Evolutionary conservation across 2,797 vertebrate genomes (phyloP).

Genomic region (Danio aesculapii): DNA sequence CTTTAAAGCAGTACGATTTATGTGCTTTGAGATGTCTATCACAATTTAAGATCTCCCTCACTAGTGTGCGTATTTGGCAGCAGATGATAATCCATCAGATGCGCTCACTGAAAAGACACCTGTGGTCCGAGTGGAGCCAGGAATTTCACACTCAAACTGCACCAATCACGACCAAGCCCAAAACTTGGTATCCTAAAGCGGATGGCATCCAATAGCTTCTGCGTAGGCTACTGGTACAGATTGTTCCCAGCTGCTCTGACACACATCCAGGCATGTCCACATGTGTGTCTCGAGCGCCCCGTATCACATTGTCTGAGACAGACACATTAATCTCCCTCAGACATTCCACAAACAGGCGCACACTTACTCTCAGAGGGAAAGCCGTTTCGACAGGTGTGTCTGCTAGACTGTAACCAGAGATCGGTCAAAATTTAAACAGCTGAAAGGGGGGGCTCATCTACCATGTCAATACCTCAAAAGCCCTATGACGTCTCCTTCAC

Average conservation of each 20-base stretch:
- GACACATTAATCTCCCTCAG: slow-evolving; percentile 28
- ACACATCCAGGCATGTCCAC: slow-evolving; percentile 25
- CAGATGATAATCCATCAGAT: slow-evolving; percentile 69
- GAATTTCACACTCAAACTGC: slow-evolving; percentile 43
- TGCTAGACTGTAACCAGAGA: slow-evolving; percentile 73
- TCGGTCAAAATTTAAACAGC: slow-evolving; percentile 66
- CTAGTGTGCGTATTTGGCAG: slow-evolving; percentile 62
- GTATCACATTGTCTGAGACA: slow-evolving; percentile 39
- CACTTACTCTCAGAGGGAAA: slow-evolving; percentile 18
- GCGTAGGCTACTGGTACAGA: neutral
- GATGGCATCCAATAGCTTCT: slow-evolving; percentile 3
- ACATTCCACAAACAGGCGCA: slow-evolving; percentile 30
- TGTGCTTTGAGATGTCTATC: slow-evolving; percentile 22
- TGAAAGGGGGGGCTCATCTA: slow-evolving; percentile 54
- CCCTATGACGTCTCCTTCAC: slow-evolving; percentile 16
- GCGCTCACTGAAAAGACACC: slow-evolving; percentile 72
- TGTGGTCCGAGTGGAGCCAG: slow-evolving; percentile 70
- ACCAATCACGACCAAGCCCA: neutral
- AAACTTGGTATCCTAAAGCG: neutral
- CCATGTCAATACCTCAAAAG: slow-evolving; percentile 22
- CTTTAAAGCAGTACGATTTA: slow-evolving; percentile 7
- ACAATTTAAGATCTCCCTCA: slow-evolving; percentile 45
- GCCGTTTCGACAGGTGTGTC: slow-evolving; percentile 74
- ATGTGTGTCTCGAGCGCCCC: slow-evolving; percentile 23
- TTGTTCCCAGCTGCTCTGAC: slow-evolving; percentile 33